Evolutionary conservation across 2,797 vertebrate species (phyloP), one percentile per base, ranked within the genome.

Genomic region (Ctenosaura bakeri): DNA sequence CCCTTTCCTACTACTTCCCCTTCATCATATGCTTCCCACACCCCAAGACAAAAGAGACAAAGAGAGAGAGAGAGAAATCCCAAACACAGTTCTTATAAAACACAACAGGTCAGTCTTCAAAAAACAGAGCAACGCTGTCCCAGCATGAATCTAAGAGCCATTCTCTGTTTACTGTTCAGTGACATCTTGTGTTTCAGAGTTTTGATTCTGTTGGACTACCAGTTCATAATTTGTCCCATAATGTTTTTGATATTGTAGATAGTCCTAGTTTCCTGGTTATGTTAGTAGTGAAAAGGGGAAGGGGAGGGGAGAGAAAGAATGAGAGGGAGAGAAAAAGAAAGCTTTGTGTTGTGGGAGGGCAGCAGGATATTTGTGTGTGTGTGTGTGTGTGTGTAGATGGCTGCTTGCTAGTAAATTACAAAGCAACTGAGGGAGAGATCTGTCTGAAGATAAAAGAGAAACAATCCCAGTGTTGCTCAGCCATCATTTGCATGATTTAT

Each of bases 341-440:
- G 8, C 42, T 81, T 88, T 71, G 32, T 82, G n/a, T 5, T 50
- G 0, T 59, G 24, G 16, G 32, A 64, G 38, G 42, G 50, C 62
- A 32, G n/a, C 71, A 86, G 32, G 35, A 46, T 29, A 78, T 79
- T 50, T 24, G 54, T 69, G 22, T 12, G 9, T 32, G 29, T 32
- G 29, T 69, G 35, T 54, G 29, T 32, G 29, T 69, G 35, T 54
- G 26, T n/a, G 18, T 1, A 26, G 78, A 32, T 71, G 76, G 59
- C 50, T 74, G 9, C 56, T 78, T 89, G 24, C 80, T 83, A 79
- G 73, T 82, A 82, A 74, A 86, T 74, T 35, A 62, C 6, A 90
- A 29, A 59, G 6, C 52, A 87, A 42, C 69, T 76, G 54, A 87
- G 13, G 83, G n/a, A 90, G 6, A 76, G 24, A 90, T 54, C 12